phyloP scores from a whole-genome alignment of 2,888 invertebrate species.

The Acrobasis repandana region DNA sequence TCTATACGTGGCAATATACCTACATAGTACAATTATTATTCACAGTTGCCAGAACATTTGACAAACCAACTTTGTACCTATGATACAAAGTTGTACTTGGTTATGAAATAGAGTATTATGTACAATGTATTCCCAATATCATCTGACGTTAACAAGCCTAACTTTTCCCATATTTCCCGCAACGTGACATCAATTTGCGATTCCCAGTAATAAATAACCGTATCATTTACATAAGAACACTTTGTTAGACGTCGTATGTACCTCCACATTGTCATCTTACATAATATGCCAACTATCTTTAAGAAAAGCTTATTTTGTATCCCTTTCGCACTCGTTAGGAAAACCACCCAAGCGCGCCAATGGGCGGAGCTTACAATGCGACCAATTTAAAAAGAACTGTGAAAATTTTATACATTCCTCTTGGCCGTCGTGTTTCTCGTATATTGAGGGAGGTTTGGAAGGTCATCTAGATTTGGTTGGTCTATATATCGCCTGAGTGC shows the following conservation, averaged over 20 bases:
- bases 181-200: slow-evolving; percentile 65
- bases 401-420: slow-evolving; percentile 54
- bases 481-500: slow-evolving; percentile 81
- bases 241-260: slow-evolving; percentile 67
- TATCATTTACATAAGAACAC: slow-evolving; percentile 76
- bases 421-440: slow-evolving; percentile 43
- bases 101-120: neutral
- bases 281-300: slow-evolving; percentile 76
- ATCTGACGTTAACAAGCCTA: slow-evolving; percentile 35
- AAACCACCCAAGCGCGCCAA: slow-evolving; percentile 68
- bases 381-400: slow-evolving; percentile 57
- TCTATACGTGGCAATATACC: no score
- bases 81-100: neutral
- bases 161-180: slow-evolving; percentile 65
- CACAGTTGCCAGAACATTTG: no score
- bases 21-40: no score
- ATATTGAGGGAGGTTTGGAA: slow-evolving; percentile 43
- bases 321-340: slow-evolving; percentile 67
- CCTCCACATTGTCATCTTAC: slow-evolving; percentile 66
- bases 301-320: slow-evolving; percentile 65
- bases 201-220: slow-evolving; percentile 67
- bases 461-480: slow-evolving; percentile 52
- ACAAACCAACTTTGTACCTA: no score
- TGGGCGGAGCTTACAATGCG: slow-evolving; percentile 64
- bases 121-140: slow-evolving; percentile 10